phyloP scores from a whole-genome alignment of 1,140 invertebrate species.

The Trichogramma pretiosum region DNA sequence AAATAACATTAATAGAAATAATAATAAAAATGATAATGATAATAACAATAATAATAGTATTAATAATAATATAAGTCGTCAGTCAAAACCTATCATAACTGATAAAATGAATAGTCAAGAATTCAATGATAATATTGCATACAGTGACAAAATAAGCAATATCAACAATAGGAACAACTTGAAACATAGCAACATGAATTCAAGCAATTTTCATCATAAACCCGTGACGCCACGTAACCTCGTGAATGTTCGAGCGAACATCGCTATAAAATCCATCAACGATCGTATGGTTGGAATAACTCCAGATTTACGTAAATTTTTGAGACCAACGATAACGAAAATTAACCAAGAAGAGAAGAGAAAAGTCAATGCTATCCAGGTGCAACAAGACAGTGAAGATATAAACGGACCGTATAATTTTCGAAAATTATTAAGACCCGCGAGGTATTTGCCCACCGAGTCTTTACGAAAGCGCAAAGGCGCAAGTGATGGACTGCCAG shows the following conservation, averaged over 20 bases:
- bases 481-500: conserved; percentile 20
- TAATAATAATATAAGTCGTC: conserved; percentile 2
- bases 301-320: conserved; percentile 42
- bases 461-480: conserved; percentile 61
- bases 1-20: background rate
- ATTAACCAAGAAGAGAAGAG: conserved; percentile 27
- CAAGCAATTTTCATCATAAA: conserved; percentile 11
- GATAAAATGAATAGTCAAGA: conserved; percentile 18
- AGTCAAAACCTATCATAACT: conserved; percentile 4
- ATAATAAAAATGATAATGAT: conserved; percentile 3
- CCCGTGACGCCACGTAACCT: conserved; percentile 20
- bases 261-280: conserved; percentile 22
- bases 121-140: conserved; percentile 3
- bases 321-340: conserved; percentile 45
- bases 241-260: conserved; percentile 11
- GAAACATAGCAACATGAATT: conserved; percentile 18
- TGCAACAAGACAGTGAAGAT: conserved; percentile 43
- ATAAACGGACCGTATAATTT: conserved; percentile 62
- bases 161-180: conserved; percentile 12
- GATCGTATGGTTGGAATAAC: conserved; percentile 38
- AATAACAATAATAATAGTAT: conserved; percentile 4
- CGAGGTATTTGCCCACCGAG: conserved; percentile 59
- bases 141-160: conserved; percentile 12
- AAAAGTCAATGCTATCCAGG: background rate
- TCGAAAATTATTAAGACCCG: conserved; percentile 57